Percentiles rank a stretch among this genome's conserved stretches.
Evolutionary conservation across 1,140 invertebrate genomes (phyloP).

Genomic region (Caenorhabditis remanei): DNA sequence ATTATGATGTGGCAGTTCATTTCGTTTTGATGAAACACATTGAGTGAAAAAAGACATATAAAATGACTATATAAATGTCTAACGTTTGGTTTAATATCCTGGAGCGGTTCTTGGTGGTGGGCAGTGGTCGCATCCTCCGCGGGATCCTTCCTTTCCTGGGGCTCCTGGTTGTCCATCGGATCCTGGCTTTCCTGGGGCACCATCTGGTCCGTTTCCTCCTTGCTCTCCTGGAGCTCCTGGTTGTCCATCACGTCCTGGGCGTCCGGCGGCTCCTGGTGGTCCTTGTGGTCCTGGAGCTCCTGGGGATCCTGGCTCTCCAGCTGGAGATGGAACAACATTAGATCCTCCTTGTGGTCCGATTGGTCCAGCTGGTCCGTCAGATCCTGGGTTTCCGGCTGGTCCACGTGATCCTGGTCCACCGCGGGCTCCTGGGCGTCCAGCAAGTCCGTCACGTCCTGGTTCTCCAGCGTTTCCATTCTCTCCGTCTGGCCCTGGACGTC

Average conservation of each 20-base stretch:
- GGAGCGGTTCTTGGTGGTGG: constrained; percentile 65
- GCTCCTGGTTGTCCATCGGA: constrained; percentile 60
- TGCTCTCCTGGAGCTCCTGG: constrained; percentile 60
- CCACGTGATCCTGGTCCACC: constrained; percentile 63
- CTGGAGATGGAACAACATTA: constrained; percentile 51
- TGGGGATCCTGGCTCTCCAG: constrained; percentile 57
- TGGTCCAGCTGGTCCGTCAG: constrained; percentile 40
- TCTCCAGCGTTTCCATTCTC: constrained; percentile 64
- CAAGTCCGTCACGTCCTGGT: constrained; percentile 60
- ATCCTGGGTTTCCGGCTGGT: constrained; percentile 60
- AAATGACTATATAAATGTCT: neutral
- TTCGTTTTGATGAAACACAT: neutral
- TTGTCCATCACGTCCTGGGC: constrained; percentile 57
- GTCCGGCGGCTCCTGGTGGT: constrained; percentile 60
- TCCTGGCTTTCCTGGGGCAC: constrained; percentile 66
- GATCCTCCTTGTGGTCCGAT: constrained; percentile 57
- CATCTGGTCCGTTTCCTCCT: constrained; percentile 50
- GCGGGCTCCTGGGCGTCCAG: constrained; percentile 60
- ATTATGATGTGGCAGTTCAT: constrained; percentile 8
- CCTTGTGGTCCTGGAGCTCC: constrained; percentile 63
- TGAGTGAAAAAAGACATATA: neutral
- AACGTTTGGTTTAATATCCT: constrained; percentile 58
- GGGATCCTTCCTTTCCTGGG: constrained; percentile 57
- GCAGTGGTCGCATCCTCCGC: constrained; percentile 64
- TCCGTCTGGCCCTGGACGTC: constrained; percentile 63